Conservation (phyloP, 2,113 vertebrate species). For the Heterotis niloticus region DNA sequence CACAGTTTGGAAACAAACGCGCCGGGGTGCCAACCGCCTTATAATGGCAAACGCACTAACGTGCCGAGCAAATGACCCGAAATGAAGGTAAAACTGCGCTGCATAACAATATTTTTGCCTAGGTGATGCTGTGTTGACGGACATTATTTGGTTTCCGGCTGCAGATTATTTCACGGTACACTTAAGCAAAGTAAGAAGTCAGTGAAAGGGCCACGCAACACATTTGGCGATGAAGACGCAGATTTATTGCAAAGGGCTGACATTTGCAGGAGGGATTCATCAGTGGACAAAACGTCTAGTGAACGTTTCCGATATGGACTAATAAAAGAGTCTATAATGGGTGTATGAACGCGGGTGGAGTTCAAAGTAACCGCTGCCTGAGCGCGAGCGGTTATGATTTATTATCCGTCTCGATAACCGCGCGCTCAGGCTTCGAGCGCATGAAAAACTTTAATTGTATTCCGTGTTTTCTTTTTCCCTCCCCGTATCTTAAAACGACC, state of each 20-base stretch:
- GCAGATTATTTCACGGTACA: not conserved
- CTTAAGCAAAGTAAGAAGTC: not conserved
- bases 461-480: conserved; percentile 37
- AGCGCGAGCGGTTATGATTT: conserved; percentile 19
- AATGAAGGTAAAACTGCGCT: not conserved
- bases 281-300: not conserved
- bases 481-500: conserved; percentile 52
- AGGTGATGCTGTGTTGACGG: not conserved
- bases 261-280: not conserved
- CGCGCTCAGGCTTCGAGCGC: conserved; percentile 10
- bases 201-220: not conserved
- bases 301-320: not conserved
- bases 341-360: not conserved
- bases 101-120: not conserved
- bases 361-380: not conserved
- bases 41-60: not conserved
- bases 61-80: not conserved
- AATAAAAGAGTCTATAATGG: not conserved
- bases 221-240: not conserved
- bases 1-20: not conserved
- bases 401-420: conserved; percentile 2
- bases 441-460: conserved; percentile 40
- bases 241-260: not conserved
- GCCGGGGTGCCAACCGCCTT: not conserved
- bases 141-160: not conserved